Conservation (phyloP, 2,113 vertebrate species). For the Poicephalus gulielmi region DNA sequence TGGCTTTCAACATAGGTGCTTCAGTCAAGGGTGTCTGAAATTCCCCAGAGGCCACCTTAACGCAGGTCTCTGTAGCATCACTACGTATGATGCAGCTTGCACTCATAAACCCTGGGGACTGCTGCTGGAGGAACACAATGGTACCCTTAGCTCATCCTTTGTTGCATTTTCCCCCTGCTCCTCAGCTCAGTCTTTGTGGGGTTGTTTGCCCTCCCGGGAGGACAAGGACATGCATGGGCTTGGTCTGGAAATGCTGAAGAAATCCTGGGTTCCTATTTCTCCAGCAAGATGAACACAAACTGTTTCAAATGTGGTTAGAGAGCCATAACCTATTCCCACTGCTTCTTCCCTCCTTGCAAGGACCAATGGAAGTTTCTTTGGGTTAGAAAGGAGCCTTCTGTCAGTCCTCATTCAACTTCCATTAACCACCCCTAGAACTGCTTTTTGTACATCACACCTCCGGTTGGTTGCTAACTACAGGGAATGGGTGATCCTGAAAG, state of each 20-base stretch:
- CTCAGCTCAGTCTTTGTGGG: not conserved
- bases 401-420: not conserved
- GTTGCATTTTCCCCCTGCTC: not conserved
- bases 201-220: not conserved
- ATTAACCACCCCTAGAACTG: not conserved
- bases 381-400: not conserved
- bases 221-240: not conserved
- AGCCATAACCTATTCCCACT: not conserved
- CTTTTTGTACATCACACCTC: not conserved
- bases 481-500: not conserved
- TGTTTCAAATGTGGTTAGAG: not conserved
- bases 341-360: not conserved
- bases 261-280: not conserved
- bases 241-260: not conserved
- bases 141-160: not conserved
- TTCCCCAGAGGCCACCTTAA: not conserved
- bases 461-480: not conserved
- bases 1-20: not conserved
- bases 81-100: not conserved
- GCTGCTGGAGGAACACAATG: not conserved
- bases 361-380: not conserved
- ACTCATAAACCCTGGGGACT: not conserved
- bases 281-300: not conserved
- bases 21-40: not conserved
- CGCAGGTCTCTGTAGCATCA: not conserved